Base-by-base conservation (phyloP, 2,888 invertebrate species). In the Chrysodeixis includens region DNA sequence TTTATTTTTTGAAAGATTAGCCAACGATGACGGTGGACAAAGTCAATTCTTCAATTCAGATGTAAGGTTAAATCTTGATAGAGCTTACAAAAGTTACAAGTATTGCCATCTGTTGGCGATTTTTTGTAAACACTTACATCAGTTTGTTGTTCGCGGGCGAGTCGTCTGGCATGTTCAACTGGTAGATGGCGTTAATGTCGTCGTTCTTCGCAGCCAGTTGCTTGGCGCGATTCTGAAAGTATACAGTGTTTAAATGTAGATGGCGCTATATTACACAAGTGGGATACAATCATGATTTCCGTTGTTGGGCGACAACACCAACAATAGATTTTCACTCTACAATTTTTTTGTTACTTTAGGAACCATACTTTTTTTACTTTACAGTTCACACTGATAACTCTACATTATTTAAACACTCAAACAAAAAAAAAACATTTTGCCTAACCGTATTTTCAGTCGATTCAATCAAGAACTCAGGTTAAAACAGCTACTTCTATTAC, bases 161-260 rank as follows among this genome's bases (percentile, higher is more conserved):
- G 12, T 92, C 86, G 20, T 88, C 90, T 70, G 82, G 78, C 20
- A 84, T 73, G 7, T 87, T 88, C 82, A 85, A 79, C 71, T 86
- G 90, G 57, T 88, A 94, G 87, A 93, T 89, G 88, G 92, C 90
- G 83, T 77, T 87, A 65, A 88, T 76, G 59, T 91, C 92, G 67
- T 88, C 86, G 61, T 87, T 87, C 56, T 80, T 87, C 1, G 81
- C 58, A 54, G 77, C 71, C 12, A 84, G 63, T 30, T 83, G 88
- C 59, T 86, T 86, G 1, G 69, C 82, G 57, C 83, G 88, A 57
- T 87, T 88, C 94, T 94, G 90, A 67, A 92, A 87, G 62, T 68
- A 56, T 30, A 20, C 14, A 30, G 10, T 16, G 6, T 1, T 5
- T 30, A 56, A 58, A 61, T 54, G 62, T 64, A 91, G 90, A 86